Conservation (phyloP, 2,888 invertebrate genomes). For the Idaea dimidiata region DNA sequence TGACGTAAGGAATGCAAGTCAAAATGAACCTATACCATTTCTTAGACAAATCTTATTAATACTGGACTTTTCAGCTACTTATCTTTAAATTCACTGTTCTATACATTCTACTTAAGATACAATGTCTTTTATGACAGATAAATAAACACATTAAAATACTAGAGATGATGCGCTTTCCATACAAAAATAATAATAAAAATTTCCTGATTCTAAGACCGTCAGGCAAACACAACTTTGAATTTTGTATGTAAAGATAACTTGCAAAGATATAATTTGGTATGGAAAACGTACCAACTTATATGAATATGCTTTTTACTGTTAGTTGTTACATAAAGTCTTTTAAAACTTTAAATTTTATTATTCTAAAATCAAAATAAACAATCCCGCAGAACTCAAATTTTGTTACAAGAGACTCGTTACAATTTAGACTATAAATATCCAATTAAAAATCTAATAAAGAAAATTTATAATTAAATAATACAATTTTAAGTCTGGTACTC, state of each 20-base stretch:
- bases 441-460: background rate
- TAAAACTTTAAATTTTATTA: background rate
- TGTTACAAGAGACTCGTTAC: background rate
- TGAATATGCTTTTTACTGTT: too few relatives aligned
- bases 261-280: too few relatives aligned
- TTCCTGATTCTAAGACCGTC: too few relatives aligned
- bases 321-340: too few relatives aligned
- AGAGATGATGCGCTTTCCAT: too few relatives aligned
- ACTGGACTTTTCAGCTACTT: slow-evolving; percentile 31
- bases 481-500: slow-evolving; percentile 3
- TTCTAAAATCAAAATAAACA: slow-evolving; percentile 6
- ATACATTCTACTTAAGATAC: slow-evolving; percentile 27
- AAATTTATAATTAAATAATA: slow-evolving; percentile 25
- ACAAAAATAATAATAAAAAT: too few relatives aligned
- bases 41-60: slow-evolving; percentile 15
- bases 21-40: background rate
- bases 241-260: too few relatives aligned
- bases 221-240: too few relatives aligned
- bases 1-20: slow-evolving; percentile 16
- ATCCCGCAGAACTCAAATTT: background rate
- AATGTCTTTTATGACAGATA: slow-evolving; percentile 29
- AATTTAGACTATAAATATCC: background rate
- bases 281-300: too few relatives aligned
- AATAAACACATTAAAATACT: slow-evolving; percentile 13
- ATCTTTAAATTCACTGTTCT: slow-evolving; percentile 24